A percentile compares a stretch with the other conserved stretches of the same genome.
phyloP scores from a whole-genome alignment of 2,113 vertebrate genomes.

The Eulacestoma nigropectus region DNA sequence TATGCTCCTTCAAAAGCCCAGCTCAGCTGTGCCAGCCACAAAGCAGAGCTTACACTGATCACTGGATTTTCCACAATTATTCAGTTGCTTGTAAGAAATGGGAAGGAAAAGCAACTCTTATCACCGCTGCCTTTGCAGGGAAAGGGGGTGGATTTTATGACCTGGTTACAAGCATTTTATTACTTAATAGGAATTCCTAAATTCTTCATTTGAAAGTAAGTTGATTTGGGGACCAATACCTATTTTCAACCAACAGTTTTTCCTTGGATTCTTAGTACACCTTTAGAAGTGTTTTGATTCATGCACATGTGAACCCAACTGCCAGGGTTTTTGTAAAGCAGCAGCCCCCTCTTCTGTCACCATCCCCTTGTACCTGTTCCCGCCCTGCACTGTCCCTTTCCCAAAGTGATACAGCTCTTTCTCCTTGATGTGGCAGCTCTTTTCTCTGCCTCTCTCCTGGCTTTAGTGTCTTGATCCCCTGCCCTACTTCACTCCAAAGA shows the following conservation, averaged over 20 bases:
- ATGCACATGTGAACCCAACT: fast-evolving
- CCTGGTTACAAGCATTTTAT: neutral
- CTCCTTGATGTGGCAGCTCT: neutral
- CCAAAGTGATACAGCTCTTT: fast-evolving
- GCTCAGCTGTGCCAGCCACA: neutral
- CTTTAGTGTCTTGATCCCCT: neutral
- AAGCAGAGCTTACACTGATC: neutral
- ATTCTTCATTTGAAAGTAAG: neutral
- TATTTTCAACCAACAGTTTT: neutral
- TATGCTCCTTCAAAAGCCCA: neutral
- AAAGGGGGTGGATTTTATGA: neutral
- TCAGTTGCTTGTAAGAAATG: neutral
- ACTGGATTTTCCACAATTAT: neutral
- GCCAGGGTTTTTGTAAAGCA: neutral
- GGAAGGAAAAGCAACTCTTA: neutral
- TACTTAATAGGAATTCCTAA: neutral
- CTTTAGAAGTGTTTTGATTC: neutral
- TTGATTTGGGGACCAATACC: neutral
- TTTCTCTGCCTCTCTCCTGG: neutral
- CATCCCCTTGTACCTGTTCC: neutral
- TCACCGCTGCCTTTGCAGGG: neutral
- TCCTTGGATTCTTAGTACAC: neutral
- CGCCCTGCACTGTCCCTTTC: neutral
- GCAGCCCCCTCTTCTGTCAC: neutral
- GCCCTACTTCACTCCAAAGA: neutral